Conservation (phyloP, 2,797 vertebrate genomes). For the Pipistrellus kuhlii region DNA sequence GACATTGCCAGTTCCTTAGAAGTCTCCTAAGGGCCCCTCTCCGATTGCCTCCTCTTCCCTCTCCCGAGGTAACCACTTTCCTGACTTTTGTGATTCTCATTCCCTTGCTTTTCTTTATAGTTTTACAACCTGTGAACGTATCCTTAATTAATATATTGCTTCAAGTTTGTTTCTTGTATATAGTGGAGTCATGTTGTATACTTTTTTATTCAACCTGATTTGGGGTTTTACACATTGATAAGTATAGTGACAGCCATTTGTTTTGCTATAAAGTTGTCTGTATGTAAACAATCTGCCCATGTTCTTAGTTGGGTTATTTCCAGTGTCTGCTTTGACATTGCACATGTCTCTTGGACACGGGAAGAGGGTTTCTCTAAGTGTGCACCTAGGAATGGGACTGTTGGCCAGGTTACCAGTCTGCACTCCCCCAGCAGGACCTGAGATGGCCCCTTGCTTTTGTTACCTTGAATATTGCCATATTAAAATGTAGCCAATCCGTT, state of each 20-base stretch:
- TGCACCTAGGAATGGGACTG: not conserved
- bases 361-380: not conserved
- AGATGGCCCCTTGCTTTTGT: not conserved
- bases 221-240: not conserved
- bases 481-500: not conserved
- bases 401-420: not conserved
- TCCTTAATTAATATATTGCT: slow-evolving; percentile 3
- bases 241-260: not conserved
- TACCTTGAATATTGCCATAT: not conserved
- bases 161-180: not conserved
- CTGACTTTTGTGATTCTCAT: slow-evolving; percentile 59
- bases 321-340: not conserved
- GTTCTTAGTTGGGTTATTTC: not conserved
- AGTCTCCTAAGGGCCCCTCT: slow-evolving; percentile 67
- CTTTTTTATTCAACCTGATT: not conserved
- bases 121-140: not conserved
- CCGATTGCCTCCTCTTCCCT: slow-evolving; percentile 68
- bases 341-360: fast-evolving
- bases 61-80: slow-evolving; percentile 68
- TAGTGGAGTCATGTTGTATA: not conserved
- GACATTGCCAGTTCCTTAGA: slow-evolving; percentile 66
- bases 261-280: not conserved
- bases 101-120: slow-evolving; percentile 62
- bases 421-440: too few relatives aligned
- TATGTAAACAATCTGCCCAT: fast-evolving